Conservation (phyloP, 2,113 vertebrate species). For the Triplophysa dalaica region DNA sequence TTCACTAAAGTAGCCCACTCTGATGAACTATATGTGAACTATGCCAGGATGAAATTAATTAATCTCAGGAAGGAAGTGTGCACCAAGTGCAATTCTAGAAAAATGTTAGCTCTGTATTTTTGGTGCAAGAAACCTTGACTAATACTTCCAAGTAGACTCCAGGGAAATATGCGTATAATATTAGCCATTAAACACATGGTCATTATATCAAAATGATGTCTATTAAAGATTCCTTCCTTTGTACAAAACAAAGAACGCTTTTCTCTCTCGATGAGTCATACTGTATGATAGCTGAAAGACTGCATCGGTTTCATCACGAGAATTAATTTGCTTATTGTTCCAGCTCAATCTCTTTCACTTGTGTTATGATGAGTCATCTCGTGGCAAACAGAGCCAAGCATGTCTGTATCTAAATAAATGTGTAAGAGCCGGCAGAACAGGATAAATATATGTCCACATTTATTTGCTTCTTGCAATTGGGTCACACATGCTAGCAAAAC, state of each 20-base stretch:
- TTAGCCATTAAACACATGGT: not conserved
- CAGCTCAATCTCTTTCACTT: not conserved
- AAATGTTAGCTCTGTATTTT: not conserved
- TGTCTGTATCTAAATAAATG: slow-evolving; percentile 7
- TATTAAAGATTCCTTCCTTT: not conserved
- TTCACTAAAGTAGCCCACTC: too few relatives aligned
- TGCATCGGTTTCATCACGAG: slow-evolving; percentile 26
- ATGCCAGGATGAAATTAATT: too few relatives aligned
- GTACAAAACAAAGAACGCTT: not conserved
- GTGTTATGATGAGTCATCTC: slow-evolving; percentile 4
- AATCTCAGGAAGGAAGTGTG: too few relatives aligned
- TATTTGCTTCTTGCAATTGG: not conserved
- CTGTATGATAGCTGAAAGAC: not conserved
- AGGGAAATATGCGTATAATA: not conserved
- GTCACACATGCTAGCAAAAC: not conserved
- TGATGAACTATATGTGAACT: too few relatives aligned
- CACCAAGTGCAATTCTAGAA: too few relatives aligned
- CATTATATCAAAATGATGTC: not conserved
- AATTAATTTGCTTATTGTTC: not conserved
- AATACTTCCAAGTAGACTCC: not conserved
- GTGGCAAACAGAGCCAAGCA: not conserved
- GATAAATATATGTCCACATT: slow-evolving; percentile 6
- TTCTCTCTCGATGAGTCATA: slow-evolving; percentile 3
- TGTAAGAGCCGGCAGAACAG: not conserved
- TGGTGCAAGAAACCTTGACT: not conserved